Base-by-base conservation (phyloP, 1,140 invertebrate species). In the Ruditapes philippinarum region DNA sequence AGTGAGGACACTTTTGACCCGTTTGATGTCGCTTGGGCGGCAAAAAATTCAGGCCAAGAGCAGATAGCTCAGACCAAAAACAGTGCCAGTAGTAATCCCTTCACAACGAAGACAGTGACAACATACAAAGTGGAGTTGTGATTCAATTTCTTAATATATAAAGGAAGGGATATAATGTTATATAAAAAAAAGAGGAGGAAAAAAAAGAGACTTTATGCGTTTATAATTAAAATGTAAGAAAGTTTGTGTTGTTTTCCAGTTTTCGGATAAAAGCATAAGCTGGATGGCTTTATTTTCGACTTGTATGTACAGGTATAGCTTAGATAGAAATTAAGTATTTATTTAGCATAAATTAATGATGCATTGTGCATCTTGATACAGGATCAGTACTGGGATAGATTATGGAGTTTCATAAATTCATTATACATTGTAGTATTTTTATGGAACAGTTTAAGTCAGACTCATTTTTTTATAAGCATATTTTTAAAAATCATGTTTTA, bases 11-110 rank as follows among this genome's bases (percentile, higher is more conserved):
- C 57, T 28, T 91, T 94, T 11, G 98, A 98, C 96, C 98, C 98
- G 0, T 98, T 98, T 93, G 98, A 98, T 95, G 98, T 98, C 9
- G 98, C 98, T 93, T 98, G 98, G 98, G 98, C 97, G 0, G 97
- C 97, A 33, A 94, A 96, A 62, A 95, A 95, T 49, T 94, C 94
- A 42, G 94, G 38, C 76, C 85, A 62, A 89, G 80, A 14, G 90
- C 88, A 86, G 54, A 89, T 45, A 89, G 88, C 73, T 92, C 93
- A 84, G 90, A 90, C 38, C 93, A 49, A 28, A 40, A 74, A 74
- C 40, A 51, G 38, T 76, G 65, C 19, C 9, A 42, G 40, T 17
- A 28, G 95, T n/a, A 97, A 96, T 90, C 96, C 96, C 4, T 96
- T 96, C 89, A 95, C 93, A 68, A 92, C 95, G 57, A 95, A 95